A percentile compares a stretch with the other conserved stretches of the same genome.
These are phyloP conservation scores for Diadophis punctatus DNA, from an alignment of 2,113 vertebrate species.

Conservation along the genomic window DNA sequence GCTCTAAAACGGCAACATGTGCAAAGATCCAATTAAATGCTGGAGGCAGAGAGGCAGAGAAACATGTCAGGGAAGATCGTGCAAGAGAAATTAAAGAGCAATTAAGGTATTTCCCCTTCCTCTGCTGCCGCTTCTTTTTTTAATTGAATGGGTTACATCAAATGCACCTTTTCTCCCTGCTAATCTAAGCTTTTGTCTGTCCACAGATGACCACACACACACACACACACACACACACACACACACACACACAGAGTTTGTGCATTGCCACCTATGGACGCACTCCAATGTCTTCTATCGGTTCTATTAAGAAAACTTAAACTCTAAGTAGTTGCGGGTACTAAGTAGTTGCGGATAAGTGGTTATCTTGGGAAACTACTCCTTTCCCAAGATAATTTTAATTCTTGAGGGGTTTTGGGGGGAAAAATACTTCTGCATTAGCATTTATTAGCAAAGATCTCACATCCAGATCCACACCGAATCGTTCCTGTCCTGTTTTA, in stretches of 20 bases:
- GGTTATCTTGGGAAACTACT: background rate
- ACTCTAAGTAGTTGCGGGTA: too few relatives aligned
- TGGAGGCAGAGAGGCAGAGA: slow-evolving; percentile 37
- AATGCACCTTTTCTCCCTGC: background rate
- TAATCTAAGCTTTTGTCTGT: slow-evolving; percentile 16
- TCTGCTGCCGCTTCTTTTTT: slow-evolving; percentile 23
- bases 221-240: too few relatives aligned
- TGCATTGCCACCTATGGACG: background rate
- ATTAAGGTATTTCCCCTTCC: background rate
- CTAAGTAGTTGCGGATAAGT: background rate
- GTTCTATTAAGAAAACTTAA: background rate
- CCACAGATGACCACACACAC: background rate
- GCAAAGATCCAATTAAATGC: slow-evolving; percentile 35
- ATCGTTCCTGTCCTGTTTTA: background rate
- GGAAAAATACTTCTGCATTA: background rate
- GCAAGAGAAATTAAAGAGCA: slow-evolving; percentile 19
- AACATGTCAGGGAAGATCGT: slow-evolving; percentile 39
- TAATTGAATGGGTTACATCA: background rate
- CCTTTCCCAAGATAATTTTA: too few relatives aligned
- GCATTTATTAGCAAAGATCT: background rate
- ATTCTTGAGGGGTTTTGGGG: background rate
- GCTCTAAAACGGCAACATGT: slow-evolving; percentile 13
- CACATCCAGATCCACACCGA: background rate
- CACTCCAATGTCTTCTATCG: background rate
- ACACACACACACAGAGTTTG: background rate